Conservation (phyloP, 2,113 vertebrate species). For the Tiliqua scincoides region DNA sequence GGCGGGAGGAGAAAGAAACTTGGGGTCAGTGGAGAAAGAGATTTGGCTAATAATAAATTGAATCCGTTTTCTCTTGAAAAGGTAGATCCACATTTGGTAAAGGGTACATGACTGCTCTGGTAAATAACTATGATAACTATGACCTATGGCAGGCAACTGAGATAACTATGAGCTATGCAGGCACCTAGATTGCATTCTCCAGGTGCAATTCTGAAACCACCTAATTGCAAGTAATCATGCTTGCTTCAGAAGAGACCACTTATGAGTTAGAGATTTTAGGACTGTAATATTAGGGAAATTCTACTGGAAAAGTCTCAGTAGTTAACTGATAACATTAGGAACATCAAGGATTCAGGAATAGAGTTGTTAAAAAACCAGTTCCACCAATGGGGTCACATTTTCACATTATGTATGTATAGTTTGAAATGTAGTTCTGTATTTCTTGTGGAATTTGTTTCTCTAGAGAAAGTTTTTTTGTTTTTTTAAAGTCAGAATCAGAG, state of each 20-base stretch:
- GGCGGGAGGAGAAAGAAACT: not conserved
- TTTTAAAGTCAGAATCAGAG: too few species aligned
- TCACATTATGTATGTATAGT: too few species aligned
- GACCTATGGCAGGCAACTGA: not conserved
- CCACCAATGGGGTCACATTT: too few species aligned
- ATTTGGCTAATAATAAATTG: not conserved
- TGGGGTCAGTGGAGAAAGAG: not conserved
- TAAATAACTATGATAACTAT: not conserved
- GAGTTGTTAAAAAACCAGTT: too few species aligned
- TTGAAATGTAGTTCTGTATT: too few species aligned
- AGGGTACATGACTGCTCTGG: not conserved
- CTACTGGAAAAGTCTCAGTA: not conserved
- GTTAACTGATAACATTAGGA: not conserved
- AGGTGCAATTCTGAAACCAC: not conserved
- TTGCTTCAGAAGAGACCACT: not conserved
- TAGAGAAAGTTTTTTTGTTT: too few species aligned
- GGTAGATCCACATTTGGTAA: not conserved
- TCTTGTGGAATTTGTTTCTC: too few species aligned
- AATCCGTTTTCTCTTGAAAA: not conserved
- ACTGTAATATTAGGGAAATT: not conserved
- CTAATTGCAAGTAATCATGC: not conserved
- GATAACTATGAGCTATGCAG: not conserved
- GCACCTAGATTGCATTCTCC: not conserved
- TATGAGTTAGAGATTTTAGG: not conserved
- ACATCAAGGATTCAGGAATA: not conserved